Evolutionary conservation across 23 tunicate species (phyloP).

Genomic region (Styela plicata): DNA sequence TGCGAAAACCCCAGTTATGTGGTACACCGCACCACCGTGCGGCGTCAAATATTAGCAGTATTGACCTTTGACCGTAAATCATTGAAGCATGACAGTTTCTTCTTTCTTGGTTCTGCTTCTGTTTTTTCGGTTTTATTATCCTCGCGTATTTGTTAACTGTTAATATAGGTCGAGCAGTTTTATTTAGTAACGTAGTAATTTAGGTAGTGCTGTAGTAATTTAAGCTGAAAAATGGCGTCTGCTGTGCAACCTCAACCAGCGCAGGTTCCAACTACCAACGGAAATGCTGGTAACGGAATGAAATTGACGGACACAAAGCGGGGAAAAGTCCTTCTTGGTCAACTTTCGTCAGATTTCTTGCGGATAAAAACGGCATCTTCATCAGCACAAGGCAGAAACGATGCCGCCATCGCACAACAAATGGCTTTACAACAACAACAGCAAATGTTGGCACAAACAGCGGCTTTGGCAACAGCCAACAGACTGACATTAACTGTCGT

Average conservation of each 20-base stretch:
- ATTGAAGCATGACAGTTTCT: no score
- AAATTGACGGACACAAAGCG: conserved; percentile 22
- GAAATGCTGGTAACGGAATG: background rate
- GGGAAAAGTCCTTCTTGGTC: conserved; percentile 57
- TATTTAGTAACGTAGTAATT: background rate
- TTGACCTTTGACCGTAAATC: no score
- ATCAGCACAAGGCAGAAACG: conserved; percentile 7
- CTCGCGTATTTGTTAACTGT: no score
- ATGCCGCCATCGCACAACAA: conserved; percentile 38
- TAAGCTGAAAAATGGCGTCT: conserved; percentile 11
- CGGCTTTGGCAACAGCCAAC: conserved; percentile 26
- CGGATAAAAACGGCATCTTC: conserved; percentile 18
- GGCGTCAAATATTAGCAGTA: no score
- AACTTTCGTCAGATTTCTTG: conserved; percentile 72
- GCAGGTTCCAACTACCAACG: background rate
- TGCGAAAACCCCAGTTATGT: no score
- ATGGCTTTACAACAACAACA: conserved; percentile 68
- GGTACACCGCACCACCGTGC: no score
- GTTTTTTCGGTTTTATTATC: no score
- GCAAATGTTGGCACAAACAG: conserved; percentile 32
- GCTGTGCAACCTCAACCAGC: conserved; percentile 16
- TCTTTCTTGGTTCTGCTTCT: no score
- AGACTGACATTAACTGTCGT: conserved; percentile 51
- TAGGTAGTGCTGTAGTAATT: no score
- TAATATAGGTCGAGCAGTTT: no score